A percentile compares a stretch with the other conserved stretches of the same genome.
Conservation (phyloP, 2,888 invertebrate genomes). For the Mythimna vitellina region DNA sequence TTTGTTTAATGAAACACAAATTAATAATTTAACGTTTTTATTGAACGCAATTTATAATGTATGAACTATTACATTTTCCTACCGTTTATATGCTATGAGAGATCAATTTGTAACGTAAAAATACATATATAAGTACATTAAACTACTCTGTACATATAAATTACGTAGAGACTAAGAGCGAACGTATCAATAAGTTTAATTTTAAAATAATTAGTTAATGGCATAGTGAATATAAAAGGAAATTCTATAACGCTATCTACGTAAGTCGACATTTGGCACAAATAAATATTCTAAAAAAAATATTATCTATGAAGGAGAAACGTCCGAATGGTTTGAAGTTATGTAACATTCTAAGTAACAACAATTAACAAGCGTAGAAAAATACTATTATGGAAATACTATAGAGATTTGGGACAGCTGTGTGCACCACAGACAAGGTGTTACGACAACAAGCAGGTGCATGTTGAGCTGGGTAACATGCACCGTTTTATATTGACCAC, state of each 20-base stretch:
- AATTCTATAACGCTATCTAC: constrained; percentile 43
- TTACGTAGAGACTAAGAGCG: constrained; percentile 70
- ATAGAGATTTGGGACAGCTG: constrained; percentile 54
- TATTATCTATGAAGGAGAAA: constrained; percentile 49
- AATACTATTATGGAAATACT: constrained; percentile 70
- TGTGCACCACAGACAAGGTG: constrained; percentile 67
- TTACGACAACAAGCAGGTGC: constrained; percentile 62
- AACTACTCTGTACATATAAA: constrained; percentile 76
- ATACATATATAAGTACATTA: constrained; percentile 71
- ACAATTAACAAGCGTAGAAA: constrained; percentile 78
- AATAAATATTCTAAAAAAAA: constrained; percentile 45
- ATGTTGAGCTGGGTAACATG: constrained; percentile 80
- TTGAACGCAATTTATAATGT: constrained; percentile 87
- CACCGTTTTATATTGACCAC: constrained; percentile 43
- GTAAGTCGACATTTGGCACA: constrained; percentile 61
- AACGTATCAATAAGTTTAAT: constrained; percentile 64
- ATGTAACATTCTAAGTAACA: constrained; percentile 66
- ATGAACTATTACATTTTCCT: constrained; percentile 83
- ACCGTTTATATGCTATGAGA: constrained; percentile 79
- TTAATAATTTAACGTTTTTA: constrained; percentile 87
- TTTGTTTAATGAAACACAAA: constrained; percentile 66
- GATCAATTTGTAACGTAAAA: constrained; percentile 78
- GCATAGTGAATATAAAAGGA: constrained; percentile 44
- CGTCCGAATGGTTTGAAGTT: constrained; percentile 47
- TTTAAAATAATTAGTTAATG: constrained; percentile 58